Percentiles rank a stretch among this genome's conserved stretches.
These are phyloP conservation scores for Onthophagus sagittarius DNA, from an alignment of 2,888 invertebrate genomes.

Conservation along the genomic window DNA sequence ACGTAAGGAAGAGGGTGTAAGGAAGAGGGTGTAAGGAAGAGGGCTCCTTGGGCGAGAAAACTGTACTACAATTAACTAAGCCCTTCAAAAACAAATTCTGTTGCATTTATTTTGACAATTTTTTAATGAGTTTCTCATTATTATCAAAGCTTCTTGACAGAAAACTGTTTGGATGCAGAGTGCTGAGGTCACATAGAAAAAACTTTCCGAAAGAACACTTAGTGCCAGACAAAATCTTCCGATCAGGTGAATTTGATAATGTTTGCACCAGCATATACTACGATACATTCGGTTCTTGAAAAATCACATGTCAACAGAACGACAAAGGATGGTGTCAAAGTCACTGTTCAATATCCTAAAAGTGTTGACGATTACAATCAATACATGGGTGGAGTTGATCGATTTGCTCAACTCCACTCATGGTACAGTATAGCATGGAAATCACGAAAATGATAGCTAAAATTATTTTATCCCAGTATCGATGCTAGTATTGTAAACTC, in stretches of 20 bases:
- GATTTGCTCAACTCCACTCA: slow-evolving; percentile 17
- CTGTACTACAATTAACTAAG: slow-evolving; percentile 14
- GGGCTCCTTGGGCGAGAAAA: slow-evolving; percentile 35
- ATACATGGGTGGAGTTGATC: slow-evolving; percentile 5
- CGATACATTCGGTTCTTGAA: background rate
- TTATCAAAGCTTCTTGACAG: slow-evolving; percentile 28
- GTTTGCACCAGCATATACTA: slow-evolving; percentile 18
- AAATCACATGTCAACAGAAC: background rate
- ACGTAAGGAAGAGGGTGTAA: too few species aligned
- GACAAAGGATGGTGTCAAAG: background rate
- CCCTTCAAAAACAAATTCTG: slow-evolving; percentile 30
- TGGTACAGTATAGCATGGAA: slow-evolving; percentile 21
- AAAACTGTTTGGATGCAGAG: slow-evolving; percentile 35
- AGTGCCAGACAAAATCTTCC: slow-evolving; percentile 31
- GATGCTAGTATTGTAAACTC: slow-evolving; percentile 34
- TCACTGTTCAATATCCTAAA: background rate
- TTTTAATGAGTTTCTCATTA: slow-evolving; percentile 34
- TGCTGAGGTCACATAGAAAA: slow-evolving; percentile 30
- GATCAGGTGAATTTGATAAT: slow-evolving; percentile 30
- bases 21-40: too few species aligned
- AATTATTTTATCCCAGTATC: slow-evolving; percentile 34
- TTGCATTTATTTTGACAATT: slow-evolving; percentile 35
- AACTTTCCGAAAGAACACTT: slow-evolving; percentile 33
- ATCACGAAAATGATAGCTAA: slow-evolving; percentile 23
- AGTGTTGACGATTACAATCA: background rate